Conservation (phyloP, 1,140 invertebrate species). For the Dinoponera quadriceps region DNA sequence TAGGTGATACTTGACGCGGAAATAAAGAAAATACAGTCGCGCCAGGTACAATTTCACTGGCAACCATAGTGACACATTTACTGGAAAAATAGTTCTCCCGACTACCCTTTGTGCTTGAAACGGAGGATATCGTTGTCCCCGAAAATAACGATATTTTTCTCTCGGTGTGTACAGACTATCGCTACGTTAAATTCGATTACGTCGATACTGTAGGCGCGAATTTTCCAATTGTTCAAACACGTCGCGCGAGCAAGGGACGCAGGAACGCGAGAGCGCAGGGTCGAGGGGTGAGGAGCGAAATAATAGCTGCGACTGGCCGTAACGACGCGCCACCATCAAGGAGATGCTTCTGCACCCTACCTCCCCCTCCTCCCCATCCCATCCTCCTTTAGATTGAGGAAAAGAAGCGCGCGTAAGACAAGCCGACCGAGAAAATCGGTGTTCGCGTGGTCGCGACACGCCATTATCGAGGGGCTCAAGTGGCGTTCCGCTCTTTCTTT, state of each 20-base stretch:
- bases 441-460: slow-evolving; percentile 58
- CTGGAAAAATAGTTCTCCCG: no score
- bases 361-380: no score
- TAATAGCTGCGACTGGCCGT: slow-evolving; percentile 36
- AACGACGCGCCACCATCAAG: slow-evolving; percentile 20
- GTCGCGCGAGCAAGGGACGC: not conserved
- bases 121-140: no score
- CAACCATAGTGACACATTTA: no score
- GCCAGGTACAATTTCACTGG: no score
- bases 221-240: not conserved
- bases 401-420: slow-evolving; percentile 1
- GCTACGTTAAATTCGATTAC: not conserved
- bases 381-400: not conserved
- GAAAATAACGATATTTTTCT: no score
- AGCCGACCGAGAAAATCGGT: slow-evolving; percentile 24
- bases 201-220: not conserved
- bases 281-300: not conserved
- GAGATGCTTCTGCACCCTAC: not conserved
- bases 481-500: slow-evolving; percentile 4
- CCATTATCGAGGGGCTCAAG: slow-evolving; percentile 55
- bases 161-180: no score
- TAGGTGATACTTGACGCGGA: not conserved
- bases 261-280: not conserved
- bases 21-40: no score
- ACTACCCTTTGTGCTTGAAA: no score